Percentiles rank a stretch among this genome's conserved stretches.
Conservation (phyloP, 1,140 invertebrate species). For the Megalopta genalis region DNA sequence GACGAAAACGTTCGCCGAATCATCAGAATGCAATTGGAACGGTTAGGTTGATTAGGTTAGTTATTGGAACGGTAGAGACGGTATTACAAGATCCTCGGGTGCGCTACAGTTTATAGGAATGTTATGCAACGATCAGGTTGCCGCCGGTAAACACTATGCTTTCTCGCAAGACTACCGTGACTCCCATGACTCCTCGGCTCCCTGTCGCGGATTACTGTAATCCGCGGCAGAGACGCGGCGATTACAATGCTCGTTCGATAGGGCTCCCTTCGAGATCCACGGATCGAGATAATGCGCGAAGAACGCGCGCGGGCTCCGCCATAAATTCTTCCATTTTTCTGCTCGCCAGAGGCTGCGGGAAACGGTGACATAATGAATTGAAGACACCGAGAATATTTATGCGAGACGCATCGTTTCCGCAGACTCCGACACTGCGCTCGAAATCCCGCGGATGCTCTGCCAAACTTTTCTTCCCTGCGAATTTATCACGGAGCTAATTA, state of each 20-base stretch:
- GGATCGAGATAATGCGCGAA: background rate
- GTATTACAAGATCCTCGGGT: too few species aligned
- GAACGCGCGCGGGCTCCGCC: background rate
- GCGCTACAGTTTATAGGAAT: too few species aligned
- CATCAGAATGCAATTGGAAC: too few species aligned
- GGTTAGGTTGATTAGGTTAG: too few species aligned
- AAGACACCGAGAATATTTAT: constrained; percentile 24
- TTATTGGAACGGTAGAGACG: too few species aligned
- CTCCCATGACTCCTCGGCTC: background rate
- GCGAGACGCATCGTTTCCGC: background rate
- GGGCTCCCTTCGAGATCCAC: constrained; percentile 6
- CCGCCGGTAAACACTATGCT: too few species aligned
- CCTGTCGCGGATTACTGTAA: background rate
- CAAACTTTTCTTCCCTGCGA: too few species aligned
- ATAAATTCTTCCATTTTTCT: constrained; percentile 29
- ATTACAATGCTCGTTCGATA: background rate
- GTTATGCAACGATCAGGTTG: too few species aligned
- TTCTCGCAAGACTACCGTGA: too few species aligned
- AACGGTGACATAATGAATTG: constrained; percentile 33
- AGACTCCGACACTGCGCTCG: background rate
- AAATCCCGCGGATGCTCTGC: too few species aligned
- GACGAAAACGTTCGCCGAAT: too few species aligned
- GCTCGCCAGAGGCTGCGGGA: background rate
- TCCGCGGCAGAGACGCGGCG: background rate
- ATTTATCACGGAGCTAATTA: too few species aligned